Percentiles rank a stretch among this genome's conserved stretches.
Evolutionary conservation across 1,140 invertebrate genomes (phyloP).

Genomic region (Leucophenga varia): DNA sequence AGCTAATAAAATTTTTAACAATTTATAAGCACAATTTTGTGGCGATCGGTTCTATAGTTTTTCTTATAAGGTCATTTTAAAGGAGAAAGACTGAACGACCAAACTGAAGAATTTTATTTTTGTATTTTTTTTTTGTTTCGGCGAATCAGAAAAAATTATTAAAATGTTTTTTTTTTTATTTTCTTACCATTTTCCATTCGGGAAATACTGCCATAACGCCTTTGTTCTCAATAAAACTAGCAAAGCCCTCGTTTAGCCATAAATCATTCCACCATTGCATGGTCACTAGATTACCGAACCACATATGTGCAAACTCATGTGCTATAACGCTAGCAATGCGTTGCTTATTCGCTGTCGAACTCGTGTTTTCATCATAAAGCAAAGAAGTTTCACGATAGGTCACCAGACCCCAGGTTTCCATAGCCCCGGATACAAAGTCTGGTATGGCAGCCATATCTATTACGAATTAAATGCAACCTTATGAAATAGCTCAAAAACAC

Average conservation of each 20-base stretch:
- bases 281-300: constrained; percentile 90
- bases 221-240: constrained; percentile 82
- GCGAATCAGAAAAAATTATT: too few relatives aligned
- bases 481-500: too few relatives aligned
- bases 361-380: constrained; percentile 69
- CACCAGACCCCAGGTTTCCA: constrained; percentile 92
- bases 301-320: constrained; percentile 93
- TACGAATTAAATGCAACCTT: too few relatives aligned
- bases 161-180: constrained; percentile 13
- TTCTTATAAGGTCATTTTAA: too few relatives aligned
- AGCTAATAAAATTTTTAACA: too few relatives aligned
- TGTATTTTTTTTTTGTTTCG: too few relatives aligned
- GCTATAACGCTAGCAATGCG: constrained; percentile 80
- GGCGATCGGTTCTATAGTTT: too few relatives aligned
- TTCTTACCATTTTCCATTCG: constrained; percentile 79
- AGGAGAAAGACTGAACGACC: too few relatives aligned
- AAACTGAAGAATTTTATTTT: too few relatives aligned
- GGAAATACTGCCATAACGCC: constrained; percentile 71
- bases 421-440: constrained; percentile 92
- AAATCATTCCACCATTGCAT: constrained; percentile 93
- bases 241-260: constrained; percentile 94
- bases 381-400: constrained; percentile 83
- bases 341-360: constrained; percentile 74
- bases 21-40: too few relatives aligned
- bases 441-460: constrained; percentile 90